Evolutionary conservation across 1,140 invertebrate species (phyloP).

Genomic region (Callitettix versicolor): DNA sequence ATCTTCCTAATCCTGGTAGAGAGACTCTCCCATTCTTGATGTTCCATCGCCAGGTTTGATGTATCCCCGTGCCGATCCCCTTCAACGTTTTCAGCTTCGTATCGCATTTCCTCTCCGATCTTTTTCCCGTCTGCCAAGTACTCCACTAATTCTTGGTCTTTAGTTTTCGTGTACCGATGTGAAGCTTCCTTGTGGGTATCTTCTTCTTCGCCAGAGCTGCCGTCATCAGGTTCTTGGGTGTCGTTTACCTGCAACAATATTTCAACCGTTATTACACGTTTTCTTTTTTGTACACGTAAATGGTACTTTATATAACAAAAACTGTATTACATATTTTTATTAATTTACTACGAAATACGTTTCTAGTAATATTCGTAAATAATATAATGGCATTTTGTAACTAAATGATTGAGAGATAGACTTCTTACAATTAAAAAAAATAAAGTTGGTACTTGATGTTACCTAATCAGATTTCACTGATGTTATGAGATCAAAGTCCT

Average conservation of each 20-base stretch:
- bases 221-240: constrained; percentile 55
- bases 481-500: too few species aligned
- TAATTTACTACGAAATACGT: too few species aligned
- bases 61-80: constrained; percentile 45
- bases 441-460: too few species aligned
- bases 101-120: constrained; percentile 62
- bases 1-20: constrained; percentile 57
- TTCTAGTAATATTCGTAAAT: too few species aligned
- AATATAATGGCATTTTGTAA: too few species aligned
- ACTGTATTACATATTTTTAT: too few species aligned
- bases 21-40: constrained; percentile 60
- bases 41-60: constrained; percentile 45
- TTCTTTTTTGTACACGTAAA: too few species aligned
- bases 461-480: too few species aligned
- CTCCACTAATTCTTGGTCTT: constrained; percentile 63
- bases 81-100: constrained; percentile 65
- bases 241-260: constrained; percentile 46
- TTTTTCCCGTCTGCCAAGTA: constrained; percentile 62
- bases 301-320: too few species aligned
- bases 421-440: too few species aligned
- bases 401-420: too few species aligned
- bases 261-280: background rate
- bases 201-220: constrained; percentile 31
- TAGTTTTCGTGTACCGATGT: constrained; percentile 38
- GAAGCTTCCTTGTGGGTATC: constrained; percentile 41